A percentile compares a stretch with the other conserved stretches of the same genome.
Conservation (phyloP, 2,888 invertebrate genomes). For the Acanthacorydalis orientalis region DNA sequence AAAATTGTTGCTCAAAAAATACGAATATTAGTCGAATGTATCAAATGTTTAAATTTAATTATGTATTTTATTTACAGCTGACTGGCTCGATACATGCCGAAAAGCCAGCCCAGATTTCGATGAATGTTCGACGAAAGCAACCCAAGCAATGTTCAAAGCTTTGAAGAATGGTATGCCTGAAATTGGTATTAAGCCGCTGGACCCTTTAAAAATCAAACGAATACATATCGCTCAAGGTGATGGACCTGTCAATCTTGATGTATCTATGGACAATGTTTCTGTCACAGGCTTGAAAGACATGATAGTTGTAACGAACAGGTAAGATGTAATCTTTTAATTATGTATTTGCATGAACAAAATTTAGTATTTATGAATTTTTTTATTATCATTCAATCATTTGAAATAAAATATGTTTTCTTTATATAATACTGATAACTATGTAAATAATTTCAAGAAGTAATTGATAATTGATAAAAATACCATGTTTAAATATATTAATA, state of each 20-base stretch:
- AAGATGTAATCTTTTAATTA: too few relatives aligned
- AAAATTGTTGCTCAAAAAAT: too few relatives aligned
- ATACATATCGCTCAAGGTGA: slow-evolving; percentile 46
- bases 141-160: slow-evolving; percentile 48
- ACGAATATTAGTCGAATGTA: too few relatives aligned
- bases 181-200: slow-evolving; percentile 42
- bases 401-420: too few relatives aligned
- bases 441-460: too few relatives aligned
- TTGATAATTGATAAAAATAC: too few relatives aligned
- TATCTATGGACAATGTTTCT: slow-evolving; percentile 45
- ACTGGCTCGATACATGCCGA: slow-evolving; percentile 47
- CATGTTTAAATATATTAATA: too few relatives aligned
- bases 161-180: slow-evolving; percentile 36
- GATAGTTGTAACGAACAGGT: neutral
- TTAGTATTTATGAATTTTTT: too few relatives aligned
- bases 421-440: too few relatives aligned
- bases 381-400: too few relatives aligned
- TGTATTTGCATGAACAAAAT: too few relatives aligned
- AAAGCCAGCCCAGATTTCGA: slow-evolving; percentile 44
- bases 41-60: too few relatives aligned
- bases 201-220: slow-evolving; percentile 45
- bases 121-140: slow-evolving; percentile 48
- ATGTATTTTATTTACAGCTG: slow-evolving; percentile 33
- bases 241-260: slow-evolving; percentile 50
- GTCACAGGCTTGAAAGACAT: slow-evolving; percentile 37